A percentile compares a stretch with the other conserved stretches of the same genome.
phyloP scores from a whole-genome alignment of 2,888 invertebrate genomes.

The Drosophila rellima region DNA sequence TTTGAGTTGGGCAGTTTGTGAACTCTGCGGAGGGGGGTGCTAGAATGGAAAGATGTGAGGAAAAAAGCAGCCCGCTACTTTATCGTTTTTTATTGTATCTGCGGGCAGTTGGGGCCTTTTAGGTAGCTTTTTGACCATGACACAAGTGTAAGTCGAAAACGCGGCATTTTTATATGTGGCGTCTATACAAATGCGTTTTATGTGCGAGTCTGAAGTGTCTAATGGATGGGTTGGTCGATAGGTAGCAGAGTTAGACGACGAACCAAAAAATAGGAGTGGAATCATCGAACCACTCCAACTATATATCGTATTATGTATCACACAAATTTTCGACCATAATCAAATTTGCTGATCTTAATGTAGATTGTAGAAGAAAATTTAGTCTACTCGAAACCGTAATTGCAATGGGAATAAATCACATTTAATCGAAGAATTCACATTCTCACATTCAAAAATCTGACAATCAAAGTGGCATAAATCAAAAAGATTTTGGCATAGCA shows the following conservation, averaged over 20 bases:
- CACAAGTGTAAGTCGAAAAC: slow-evolving; percentile 66
- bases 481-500: slow-evolving; percentile 40
- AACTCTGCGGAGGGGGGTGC: not conserved
- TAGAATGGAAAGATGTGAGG: not conserved
- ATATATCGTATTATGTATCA: not conserved
- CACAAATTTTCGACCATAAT: not conserved
- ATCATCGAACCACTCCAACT: not conserved
- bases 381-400: not conserved
- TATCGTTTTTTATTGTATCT: slow-evolving; percentile 54
- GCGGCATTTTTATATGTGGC: slow-evolving; percentile 52
- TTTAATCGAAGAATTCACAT: slow-evolving; percentile 22
- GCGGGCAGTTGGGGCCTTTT: slow-evolving; percentile 55
- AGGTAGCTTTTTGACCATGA: slow-evolving; percentile 53
- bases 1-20: slow-evolving; percentile 32
- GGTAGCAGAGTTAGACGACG: not conserved
- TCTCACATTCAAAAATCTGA: slow-evolving; percentile 15
- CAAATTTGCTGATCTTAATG: not conserved
- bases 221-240: slow-evolving; percentile 11
- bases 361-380: not conserved
- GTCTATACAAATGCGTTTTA: slow-evolving; percentile 61
- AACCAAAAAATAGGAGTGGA: not conserved
- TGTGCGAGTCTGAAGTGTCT: slow-evolving; percentile 55
- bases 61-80: slow-evolving; percentile 54
- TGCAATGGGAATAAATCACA: slow-evolving; percentile 44
- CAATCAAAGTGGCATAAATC: slow-evolving; percentile 53